Evolutionary conservation across 64 coral and sea anemone genomes (phyloP).

Genomic region (Trachythela sp.): DNA sequence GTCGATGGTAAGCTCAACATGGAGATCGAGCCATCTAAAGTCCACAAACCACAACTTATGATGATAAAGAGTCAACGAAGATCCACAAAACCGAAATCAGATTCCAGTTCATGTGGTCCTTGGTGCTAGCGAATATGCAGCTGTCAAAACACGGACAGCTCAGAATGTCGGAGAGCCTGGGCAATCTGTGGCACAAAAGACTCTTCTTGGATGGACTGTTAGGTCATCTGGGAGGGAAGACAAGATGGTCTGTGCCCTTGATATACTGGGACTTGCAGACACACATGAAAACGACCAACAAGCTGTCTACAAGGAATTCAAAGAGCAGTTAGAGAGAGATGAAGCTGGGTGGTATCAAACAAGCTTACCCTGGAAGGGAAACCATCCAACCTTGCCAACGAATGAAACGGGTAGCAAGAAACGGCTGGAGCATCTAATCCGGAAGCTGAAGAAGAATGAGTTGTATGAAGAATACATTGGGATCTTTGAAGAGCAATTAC

Average conservation of each 20-base stretch:
- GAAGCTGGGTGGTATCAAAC: neutral
- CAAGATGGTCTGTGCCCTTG: neutral
- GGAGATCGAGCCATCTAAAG: neutral
- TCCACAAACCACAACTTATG: neutral
- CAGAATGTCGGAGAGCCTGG: neutral
- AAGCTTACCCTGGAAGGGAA: neutral
- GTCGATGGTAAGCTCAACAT: neutral
- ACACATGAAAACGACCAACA: neutral
- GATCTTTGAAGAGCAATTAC: too few species aligned
- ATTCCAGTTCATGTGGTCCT: neutral
- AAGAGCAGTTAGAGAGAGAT: neutral
- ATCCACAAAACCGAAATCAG: neutral
- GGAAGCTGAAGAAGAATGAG: too few species aligned
- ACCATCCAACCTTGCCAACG: neutral
- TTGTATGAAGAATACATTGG: too few species aligned
- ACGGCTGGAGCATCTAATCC: too few species aligned
- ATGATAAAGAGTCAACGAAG: neutral
- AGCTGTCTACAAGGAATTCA: neutral
- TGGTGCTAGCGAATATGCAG: neutral
- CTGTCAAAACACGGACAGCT: neutral
- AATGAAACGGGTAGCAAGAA: too few species aligned
- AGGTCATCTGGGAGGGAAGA: neutral
- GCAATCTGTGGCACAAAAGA: neutral
- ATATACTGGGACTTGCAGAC: neutral
- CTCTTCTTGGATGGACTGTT: neutral